A percentile compares a stretch with the other conserved stretches of the same genome.
Evolutionary conservation across 2,113 vertebrate species (phyloP).

Genomic region (Herpetotheres cachinnans): DNA sequence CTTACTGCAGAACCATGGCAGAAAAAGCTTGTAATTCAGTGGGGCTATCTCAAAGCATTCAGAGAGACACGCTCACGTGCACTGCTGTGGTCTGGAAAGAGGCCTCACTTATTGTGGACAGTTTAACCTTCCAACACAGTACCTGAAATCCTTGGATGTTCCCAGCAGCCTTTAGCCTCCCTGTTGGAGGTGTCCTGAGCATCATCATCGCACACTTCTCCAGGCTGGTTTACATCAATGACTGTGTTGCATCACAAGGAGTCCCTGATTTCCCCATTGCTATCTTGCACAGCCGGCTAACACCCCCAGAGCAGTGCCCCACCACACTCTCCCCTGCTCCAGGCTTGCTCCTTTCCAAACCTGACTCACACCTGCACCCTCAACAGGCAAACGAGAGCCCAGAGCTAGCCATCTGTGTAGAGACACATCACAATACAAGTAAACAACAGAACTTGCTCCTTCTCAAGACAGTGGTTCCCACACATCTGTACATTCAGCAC

Average conservation of each 20-base stretch:
- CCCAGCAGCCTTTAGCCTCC: not conserved
- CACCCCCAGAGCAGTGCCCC: not conserved
- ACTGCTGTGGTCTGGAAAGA: not conserved
- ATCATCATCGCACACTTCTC: not conserved
- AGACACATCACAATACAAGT: not conserved
- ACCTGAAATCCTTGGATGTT: not conserved
- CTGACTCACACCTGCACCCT: not conserved
- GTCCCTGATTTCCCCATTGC: rapidly evolving
- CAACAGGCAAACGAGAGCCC: not conserved
- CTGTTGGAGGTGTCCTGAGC: not conserved
- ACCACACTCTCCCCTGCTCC: not conserved
- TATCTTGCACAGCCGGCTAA: not conserved
- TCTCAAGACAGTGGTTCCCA: not conserved
- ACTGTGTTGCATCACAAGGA: not conserved
- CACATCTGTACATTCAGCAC: not conserved
- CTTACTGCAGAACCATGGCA: not conserved
- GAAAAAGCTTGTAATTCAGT: not conserved
- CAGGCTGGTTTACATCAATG: not conserved
- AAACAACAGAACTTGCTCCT: not conserved
- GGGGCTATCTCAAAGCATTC: not conserved
- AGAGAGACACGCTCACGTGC: not conserved
- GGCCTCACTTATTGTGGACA: not conserved
- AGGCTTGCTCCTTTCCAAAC: not conserved
- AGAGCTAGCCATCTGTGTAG: not conserved
- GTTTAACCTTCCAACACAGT: not conserved